Conservation (phyloP, 2,797 vertebrate species). For the Eulemur coronatus region DNA sequence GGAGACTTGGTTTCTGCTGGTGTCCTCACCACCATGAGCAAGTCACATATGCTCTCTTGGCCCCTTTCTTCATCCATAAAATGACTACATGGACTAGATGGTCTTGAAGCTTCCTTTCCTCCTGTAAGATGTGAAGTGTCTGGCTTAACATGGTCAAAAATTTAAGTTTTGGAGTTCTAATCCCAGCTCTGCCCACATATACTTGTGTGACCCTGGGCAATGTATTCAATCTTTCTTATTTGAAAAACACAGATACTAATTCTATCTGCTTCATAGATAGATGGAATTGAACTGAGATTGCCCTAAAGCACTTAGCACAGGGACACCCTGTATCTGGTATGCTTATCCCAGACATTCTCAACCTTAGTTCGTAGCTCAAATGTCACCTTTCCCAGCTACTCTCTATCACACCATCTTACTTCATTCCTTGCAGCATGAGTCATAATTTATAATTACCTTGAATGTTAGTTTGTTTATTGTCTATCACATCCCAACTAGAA, state of each 20-base stretch:
- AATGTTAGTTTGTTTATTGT: not conserved
- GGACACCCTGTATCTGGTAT: not conserved
- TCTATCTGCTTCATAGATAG: not conserved
- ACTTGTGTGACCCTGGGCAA: not conserved
- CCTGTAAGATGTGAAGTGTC: not conserved
- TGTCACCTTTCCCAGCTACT: not conserved
- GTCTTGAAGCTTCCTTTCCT: not conserved
- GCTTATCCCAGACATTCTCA: not conserved
- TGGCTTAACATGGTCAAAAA: not conserved
- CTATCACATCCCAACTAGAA: not conserved
- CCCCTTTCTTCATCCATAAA: not conserved
- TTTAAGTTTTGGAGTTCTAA: not conserved
- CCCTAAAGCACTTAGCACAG: not conserved
- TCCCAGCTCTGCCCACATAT: not conserved
- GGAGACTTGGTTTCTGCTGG: not conserved
- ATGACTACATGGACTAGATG: not conserved
- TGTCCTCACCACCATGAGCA: not conserved
- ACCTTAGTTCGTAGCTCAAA: not conserved
- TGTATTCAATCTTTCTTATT: slow-evolving; percentile 10
- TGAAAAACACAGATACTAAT: slow-evolving; percentile 22
- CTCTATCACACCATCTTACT: not conserved
- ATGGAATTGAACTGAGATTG: not conserved
- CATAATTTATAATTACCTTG: not conserved
- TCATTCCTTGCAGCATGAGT: not conserved
- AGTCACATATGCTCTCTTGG: not conserved